Conservation (phyloP, 2,113 vertebrate genomes). For the Tetrao urogallus region DNA sequence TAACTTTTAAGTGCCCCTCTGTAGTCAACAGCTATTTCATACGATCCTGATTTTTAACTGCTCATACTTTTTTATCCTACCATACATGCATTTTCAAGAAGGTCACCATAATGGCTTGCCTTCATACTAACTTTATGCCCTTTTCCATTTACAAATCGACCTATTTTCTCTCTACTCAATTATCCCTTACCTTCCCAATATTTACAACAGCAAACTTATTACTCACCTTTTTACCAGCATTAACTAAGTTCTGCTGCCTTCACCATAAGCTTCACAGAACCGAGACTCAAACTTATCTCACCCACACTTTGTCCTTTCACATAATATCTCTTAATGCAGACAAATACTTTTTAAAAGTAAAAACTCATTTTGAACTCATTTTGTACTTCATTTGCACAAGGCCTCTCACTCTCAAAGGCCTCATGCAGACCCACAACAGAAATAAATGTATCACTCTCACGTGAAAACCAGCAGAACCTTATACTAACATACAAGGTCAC, state of each 20-base stretch:
- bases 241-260: not conserved
- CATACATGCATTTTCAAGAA: conserved; percentile 34
- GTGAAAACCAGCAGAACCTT: not conserved
- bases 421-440: not conserved
- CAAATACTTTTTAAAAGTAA: not conserved
- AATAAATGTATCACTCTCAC: not conserved
- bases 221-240: not conserved
- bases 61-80: conserved; percentile 5
- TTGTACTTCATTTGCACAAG: not conserved
- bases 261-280: not conserved
- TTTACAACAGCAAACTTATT: not conserved
- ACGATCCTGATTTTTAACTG: conserved; percentile 15
- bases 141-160: conserved; percentile 14
- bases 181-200: not conserved
- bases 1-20: not conserved
- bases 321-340: not conserved
- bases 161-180: not conserved
- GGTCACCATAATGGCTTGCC: not conserved
- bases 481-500: not conserved
- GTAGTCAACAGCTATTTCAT: not conserved
- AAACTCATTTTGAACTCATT: not conserved
- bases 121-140: conserved; percentile 5
- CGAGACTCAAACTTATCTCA: not conserved
- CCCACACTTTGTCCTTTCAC: not conserved
- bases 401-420: not conserved